A percentile compares a stretch with the other conserved stretches of the same genome.
These are phyloP conservation scores for Sigmodon hispidus DNA, from an alignment of 2,113 vertebrate genomes.

Conservation along the genomic window DNA sequence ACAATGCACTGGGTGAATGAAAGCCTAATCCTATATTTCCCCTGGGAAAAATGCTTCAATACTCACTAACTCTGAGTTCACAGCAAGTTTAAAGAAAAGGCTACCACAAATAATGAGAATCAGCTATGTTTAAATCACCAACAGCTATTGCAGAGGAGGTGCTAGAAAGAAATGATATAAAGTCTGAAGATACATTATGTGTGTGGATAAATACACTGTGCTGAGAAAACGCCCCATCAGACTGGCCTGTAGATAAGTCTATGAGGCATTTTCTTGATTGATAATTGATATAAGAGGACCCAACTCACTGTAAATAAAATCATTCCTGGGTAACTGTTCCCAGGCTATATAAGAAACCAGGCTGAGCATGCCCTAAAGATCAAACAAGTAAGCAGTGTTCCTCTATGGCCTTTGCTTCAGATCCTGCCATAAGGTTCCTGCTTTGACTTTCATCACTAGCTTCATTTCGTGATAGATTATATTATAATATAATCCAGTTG, in stretches of 20 bases:
- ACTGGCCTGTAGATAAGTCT: not conserved
- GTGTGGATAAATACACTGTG: not conserved
- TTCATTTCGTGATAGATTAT: not conserved
- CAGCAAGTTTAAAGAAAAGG: not conserved
- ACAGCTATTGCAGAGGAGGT: not conserved
- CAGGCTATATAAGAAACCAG: not conserved
- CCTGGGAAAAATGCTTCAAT: not conserved
- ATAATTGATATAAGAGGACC: not conserved
- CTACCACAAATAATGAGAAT: conserved; percentile 24
- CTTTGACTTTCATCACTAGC: not conserved
- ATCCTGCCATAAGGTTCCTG: not conserved
- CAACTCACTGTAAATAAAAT: not conserved
- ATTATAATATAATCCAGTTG: not conserved
- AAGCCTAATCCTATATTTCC: not conserved
- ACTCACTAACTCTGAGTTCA: not conserved
- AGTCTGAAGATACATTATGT: not conserved
- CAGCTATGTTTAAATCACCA: not conserved
- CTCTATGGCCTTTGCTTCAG: not conserved
- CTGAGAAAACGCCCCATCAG: not conserved
- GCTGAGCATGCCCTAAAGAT: not conserved
- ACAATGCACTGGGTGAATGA: not conserved
- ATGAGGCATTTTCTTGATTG: not conserved
- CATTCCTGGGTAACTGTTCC: not conserved
- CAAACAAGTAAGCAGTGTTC: not conserved
- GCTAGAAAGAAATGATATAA: not conserved